Evolutionary conservation across 2,888 invertebrate species (phyloP), one percentile per base, ranked within the genome.

Genomic region (Flabesymbios commensalis): DNA sequence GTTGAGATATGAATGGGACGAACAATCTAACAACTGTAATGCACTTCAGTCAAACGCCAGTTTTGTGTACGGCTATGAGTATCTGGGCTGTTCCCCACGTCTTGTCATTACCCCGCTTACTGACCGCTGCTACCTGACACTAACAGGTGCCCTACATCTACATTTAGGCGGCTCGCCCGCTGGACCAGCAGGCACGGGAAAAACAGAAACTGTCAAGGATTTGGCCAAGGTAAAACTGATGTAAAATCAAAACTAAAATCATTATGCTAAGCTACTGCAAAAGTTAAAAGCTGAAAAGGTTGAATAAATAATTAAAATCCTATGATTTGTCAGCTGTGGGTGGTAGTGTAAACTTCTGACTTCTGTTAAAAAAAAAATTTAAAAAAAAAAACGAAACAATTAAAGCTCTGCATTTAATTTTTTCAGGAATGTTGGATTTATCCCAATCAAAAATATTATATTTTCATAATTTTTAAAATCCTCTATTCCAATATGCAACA

Each of bases 191-290:
- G 82, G 82, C 17, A 82, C 81, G 14, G 82, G 82, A 4, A 82
- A 82, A 69, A 81, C 81, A 26, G 82, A 82, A 67, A 82, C 81
- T n/a, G 79, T 80, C 57, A 82, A 82, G 69, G 82, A 82, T 69
- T 68, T 82, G 49, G 80, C 81, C 10, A 82, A 81, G 75, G 79
- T 80, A 41, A 56, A 45, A 28, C 1, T 5, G 28, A 17, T 42
- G 43, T 24, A 39, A 17, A 39, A 39, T 14, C 17, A 14, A 17
- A n/a, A n/a, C n/a, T n/a, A n/a, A n/a, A n/a, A n/a, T n/a, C n/a
- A n/a, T n/a, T n/a, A n/a, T n/a, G n/a, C n/a, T n/a, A n/a, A n/a
- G n/a, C n/a, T n/a, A n/a, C n/a, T n/a, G n/a, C n/a, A n/a, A n/a
- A n/a, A n/a, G n/a, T n/a, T n/a, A n/a, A n/a, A n/a, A n/a, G n/a